Percentiles rank a stretch among this genome's conserved stretches.
Conservation (phyloP, 1,140 invertebrate genomes). For the Brachionus calyciflorus region DNA sequence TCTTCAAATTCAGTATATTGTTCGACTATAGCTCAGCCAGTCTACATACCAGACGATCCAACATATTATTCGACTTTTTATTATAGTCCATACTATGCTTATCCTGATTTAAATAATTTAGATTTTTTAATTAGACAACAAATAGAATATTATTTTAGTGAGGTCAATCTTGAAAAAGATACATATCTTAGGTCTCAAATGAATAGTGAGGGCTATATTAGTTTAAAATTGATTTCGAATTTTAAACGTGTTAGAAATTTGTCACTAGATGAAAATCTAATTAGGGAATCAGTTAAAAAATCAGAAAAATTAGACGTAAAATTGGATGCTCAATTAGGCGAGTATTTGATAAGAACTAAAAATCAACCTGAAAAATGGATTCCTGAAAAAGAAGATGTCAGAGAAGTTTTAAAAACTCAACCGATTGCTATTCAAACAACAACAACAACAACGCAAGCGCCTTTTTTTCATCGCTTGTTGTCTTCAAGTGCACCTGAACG, state of each 20-base stretch:
- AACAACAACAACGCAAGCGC: not conserved
- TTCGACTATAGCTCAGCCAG: constrained; percentile 11
- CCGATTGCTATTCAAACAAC: constrained; percentile 13
- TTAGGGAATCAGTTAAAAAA: constrained; percentile 60
- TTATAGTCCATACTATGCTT: not conserved
- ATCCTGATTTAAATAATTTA: not conserved
- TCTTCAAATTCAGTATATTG: constrained; percentile 6
- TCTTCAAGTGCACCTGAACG: not conserved
- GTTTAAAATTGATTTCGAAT: constrained; percentile 85
- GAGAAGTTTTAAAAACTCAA: constrained; percentile 65
- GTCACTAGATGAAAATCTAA: constrained; percentile 76
- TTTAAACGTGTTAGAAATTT: constrained; percentile 87
- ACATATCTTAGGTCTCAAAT: constrained; percentile 95
- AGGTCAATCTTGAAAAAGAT: constrained; percentile 89
- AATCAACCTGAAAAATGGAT: constrained; percentile 81
- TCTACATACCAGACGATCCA: not conserved
- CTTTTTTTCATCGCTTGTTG: not conserved
- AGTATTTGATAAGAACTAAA: constrained; percentile 75
- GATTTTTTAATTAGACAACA: constrained; percentile 13
- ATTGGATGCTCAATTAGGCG: constrained; percentile 70
- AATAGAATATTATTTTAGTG: constrained; percentile 94
- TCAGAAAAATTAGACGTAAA: constrained; percentile 62
- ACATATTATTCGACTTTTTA: not conserved
- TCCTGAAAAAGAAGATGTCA: constrained; percentile 65
- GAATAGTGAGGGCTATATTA: constrained; percentile 86